Evolutionary conservation across 2,888 invertebrate species (phyloP).

Genomic region (Autographa pulchrina): DNA sequence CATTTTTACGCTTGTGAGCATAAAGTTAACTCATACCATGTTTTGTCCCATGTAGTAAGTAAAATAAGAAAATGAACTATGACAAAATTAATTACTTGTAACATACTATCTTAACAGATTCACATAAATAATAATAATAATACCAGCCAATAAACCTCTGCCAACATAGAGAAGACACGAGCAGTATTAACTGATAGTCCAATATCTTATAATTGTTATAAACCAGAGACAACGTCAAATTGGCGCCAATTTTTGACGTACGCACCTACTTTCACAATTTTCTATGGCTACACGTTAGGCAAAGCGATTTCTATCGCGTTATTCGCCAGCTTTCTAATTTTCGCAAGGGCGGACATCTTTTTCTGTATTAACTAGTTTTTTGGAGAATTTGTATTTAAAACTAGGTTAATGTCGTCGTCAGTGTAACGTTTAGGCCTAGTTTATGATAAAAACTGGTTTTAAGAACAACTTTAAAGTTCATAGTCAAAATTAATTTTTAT

Average conservation of each 20-base stretch:
- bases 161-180: too few relatives aligned
- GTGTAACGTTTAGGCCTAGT: not conserved
- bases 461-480: not conserved
- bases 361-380: not conserved
- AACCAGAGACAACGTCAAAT: slow-evolving; percentile 13
- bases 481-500: too few relatives aligned
- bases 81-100: too few relatives aligned
- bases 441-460: not conserved
- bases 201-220: too few relatives aligned
- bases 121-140: too few relatives aligned
- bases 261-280: slow-evolving; percentile 40
- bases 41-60: too few relatives aligned
- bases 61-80: too few relatives aligned
- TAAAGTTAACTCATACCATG: too few relatives aligned
- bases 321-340: slow-evolving; percentile 58
- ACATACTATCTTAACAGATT: too few relatives aligned
- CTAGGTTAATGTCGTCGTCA: slow-evolving; percentile 11
- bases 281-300: slow-evolving; percentile 32
- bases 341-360: slow-evolving; percentile 35
- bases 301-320: slow-evolving; percentile 50
- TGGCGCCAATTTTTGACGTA: slow-evolving; percentile 37
- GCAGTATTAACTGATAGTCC: too few relatives aligned
- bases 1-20: too few relatives aligned
- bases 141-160: too few relatives aligned
- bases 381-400: not conserved